Evolutionary conservation across 2,797 vertebrate species (phyloP), one percentile per base, ranked within the genome.

Genomic region (Lepus oiostolus): DNA sequence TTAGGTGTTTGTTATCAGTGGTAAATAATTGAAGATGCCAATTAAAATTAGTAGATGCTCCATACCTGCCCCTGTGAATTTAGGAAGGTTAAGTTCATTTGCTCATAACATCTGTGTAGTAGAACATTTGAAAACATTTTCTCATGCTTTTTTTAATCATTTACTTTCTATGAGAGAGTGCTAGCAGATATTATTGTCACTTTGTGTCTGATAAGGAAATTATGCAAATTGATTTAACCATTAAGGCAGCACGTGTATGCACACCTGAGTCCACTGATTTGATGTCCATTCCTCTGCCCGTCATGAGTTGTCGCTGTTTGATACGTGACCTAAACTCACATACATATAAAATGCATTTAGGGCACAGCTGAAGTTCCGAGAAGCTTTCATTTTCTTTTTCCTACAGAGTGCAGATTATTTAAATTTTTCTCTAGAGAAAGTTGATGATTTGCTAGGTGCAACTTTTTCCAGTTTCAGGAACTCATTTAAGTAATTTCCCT

Each of bases 401-500:
- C 32, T 16, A 35, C 9, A 67, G 24, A 88, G 19, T 86, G 8
- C 22, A 87, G 24, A 95, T 77, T 80, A 47, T 17, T 80, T 84
- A 11, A 1, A 26, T 81, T 82, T 96, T 96, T 75, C 68, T 58
- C 35, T 50, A 24, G 19, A 85, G 74, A 90, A 94, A 77, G 22
- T 42, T 82, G n/a, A 1, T 79, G 79, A 92, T 91, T 91, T 95
- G 47, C 93, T 85, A 92, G 60, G 28, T 88, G 5, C 21, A 62
- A 76, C 30, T 85, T 68, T 83, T 4, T 90, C 38, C 24, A 42
- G 67, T 83, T 94, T 93, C 14, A 95, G 60, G 65, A 92, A 80
- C 11, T 86, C 30, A 60, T 96, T 96, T 88, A 79, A 74, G 26
- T 85, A 85, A 82, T 91, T 95, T 85, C 21, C 17, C 28, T 79